Conservation (phyloP, 2,888 invertebrate genomes). For the Apotomis turbidana region DNA sequence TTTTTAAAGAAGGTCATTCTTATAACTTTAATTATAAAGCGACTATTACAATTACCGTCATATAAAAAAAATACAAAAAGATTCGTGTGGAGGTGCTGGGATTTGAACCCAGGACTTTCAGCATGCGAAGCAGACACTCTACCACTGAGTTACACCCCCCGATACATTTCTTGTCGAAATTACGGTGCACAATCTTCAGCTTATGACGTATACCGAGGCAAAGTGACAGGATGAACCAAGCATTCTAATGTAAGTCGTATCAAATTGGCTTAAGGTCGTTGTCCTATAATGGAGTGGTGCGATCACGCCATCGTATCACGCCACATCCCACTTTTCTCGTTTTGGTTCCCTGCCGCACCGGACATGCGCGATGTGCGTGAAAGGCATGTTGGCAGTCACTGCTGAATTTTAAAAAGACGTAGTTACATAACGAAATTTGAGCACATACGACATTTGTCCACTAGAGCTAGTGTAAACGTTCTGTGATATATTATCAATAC, state of each 20-base stretch:
- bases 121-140: slow-evolving; percentile 81
- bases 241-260: slow-evolving; percentile 15
- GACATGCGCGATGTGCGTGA: slow-evolving; percentile 42
- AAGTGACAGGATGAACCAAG: not conserved
- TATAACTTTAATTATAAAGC: not conserved
- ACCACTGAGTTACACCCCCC: slow-evolving; percentile 81
- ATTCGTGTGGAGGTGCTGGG: slow-evolving; percentile 74
- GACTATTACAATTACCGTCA: not conserved
- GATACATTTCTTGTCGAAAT: slow-evolving; percentile 41
- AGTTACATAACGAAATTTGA: not conserved
- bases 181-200: slow-evolving; percentile 5
- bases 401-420: slow-evolving; percentile 4
- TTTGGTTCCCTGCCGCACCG: slow-evolving; percentile 35
- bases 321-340: slow-evolving; percentile 41
- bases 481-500: slow-evolving; percentile 26
- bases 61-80: slow-evolving; percentile 30
- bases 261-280: not conserved
- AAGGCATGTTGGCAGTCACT: slow-evolving; percentile 31
- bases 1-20: not conserved
- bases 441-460: not conserved
- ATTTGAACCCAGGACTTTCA: slow-evolving; percentile 83
- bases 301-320: slow-evolving; percentile 45
- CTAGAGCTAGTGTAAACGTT: not conserved
- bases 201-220: slow-evolving; percentile 13
- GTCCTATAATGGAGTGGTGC: not conserved